These are phyloP conservation scores for Leguminivora glycinivorella DNA, from an alignment of 1,140 invertebrate species.

Conservation along the genomic window DNA sequence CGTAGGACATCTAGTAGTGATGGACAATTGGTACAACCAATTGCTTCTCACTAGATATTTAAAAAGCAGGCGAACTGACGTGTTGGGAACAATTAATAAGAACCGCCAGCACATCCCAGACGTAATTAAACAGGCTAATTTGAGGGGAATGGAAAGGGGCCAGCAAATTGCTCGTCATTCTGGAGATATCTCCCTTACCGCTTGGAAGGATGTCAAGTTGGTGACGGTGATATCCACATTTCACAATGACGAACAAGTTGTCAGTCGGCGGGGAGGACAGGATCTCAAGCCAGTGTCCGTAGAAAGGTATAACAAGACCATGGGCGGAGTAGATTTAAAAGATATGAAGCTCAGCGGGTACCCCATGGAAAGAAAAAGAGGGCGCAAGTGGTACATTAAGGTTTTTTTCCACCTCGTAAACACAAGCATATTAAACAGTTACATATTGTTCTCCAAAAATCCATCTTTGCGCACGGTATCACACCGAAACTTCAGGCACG, in stretches of 20 bases:
- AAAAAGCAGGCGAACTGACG: slow-evolving; percentile 33
- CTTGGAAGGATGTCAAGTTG: slow-evolving; percentile 43
- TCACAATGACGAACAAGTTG: slow-evolving; percentile 31
- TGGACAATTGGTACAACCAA: slow-evolving; percentile 37
- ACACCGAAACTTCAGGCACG: slow-evolving; percentile 30
- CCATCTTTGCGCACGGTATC: neutral
- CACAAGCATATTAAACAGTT: slow-evolving; percentile 31
- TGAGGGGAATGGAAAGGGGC: slow-evolving; percentile 30
- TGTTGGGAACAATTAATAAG: slow-evolving; percentile 36
- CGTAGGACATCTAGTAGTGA: neutral
- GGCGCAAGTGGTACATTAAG: slow-evolving; percentile 45
- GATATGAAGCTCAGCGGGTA: slow-evolving; percentile 45
- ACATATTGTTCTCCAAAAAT: slow-evolving; percentile 30
- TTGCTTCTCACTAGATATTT: slow-evolving; percentile 32
- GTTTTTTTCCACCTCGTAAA: slow-evolving; percentile 35
- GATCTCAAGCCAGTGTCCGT: slow-evolving; percentile 38
- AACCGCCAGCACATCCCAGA: slow-evolving; percentile 29
- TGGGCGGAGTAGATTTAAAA: slow-evolving; percentile 44
- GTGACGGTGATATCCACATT: slow-evolving; percentile 39
- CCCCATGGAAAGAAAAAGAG: slow-evolving; percentile 41
- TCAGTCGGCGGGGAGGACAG: slow-evolving; percentile 23
- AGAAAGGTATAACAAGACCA: slow-evolving; percentile 45
- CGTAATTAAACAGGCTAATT: slow-evolving; percentile 31
- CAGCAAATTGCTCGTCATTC: slow-evolving; percentile 34
- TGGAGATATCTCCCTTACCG: slow-evolving; percentile 33